Base-by-base conservation (phyloP, 1,140 invertebrate species). In the Orchestia grillus region DNA sequence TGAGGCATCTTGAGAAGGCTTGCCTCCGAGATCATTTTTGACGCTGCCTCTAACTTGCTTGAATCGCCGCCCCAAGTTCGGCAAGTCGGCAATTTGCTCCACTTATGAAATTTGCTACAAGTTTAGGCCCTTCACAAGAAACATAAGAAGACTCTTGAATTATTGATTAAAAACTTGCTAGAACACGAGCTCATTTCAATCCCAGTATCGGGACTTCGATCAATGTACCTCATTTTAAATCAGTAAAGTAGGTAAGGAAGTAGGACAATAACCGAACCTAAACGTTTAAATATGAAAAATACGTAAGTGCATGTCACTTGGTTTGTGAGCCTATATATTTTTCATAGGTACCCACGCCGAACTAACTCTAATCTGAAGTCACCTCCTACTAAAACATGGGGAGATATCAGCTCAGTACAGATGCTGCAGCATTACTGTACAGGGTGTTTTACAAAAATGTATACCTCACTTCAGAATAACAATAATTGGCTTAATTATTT, bases 81-180 rank as follows among this genome's bases (percentile, higher is more conserved):
- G 28, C 62, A 77, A 77, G 62, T 28, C 62, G 1, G 62, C 16
- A 90, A 96, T 96, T 44, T 96, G n/a, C n/a, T 41, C 16, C 62
- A 41, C 42, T 90, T 45, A 91, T 47, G 88, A 41, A 91, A 91
- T 96, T 43, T 95, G 57, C 43, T 42, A n/a, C 42, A 91, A 91
- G 88, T 53, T 96, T 88, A 42, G n/a, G 88, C 11, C 62, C 36
- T 28, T 77, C 62, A 19, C 11, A 36, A 77, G 62, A 77, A 77
- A 77, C 62, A 77, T 77, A 77, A 28, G 11, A 77, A 15, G 62
- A 28, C 62, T 28, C 36, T 36, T 77, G 62, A 23, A 36, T 77
- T 77, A 77, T 77, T 23, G 36, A 77, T 77, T 77, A 77, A 77
- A 77, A 77, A 53, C 28, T 77, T 28, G 36, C 28, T 36, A 36